These are phyloP conservation scores for Andrena chrysosceles DNA, from an alignment of 2,888 invertebrate species.

Conservation along the genomic window DNA sequence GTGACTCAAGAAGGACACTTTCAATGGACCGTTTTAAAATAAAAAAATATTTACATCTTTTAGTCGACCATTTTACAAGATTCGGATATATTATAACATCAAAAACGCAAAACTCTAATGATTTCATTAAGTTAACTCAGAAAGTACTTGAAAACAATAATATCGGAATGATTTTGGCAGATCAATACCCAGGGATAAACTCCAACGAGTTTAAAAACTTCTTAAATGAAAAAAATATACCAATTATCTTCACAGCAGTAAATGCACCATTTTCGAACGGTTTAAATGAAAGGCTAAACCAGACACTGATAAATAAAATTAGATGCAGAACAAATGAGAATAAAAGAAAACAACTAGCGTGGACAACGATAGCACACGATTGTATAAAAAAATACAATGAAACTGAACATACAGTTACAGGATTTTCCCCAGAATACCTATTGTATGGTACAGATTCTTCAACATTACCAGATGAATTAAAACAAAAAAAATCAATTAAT, in stretches of 20 bases:
- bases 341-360: slow-evolving; percentile 1
- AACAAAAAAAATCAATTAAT: neutral
- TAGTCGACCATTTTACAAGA: neutral
- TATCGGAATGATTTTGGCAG: slow-evolving; percentile 48
- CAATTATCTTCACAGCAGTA: too few relatives aligned
- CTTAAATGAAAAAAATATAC: neutral
- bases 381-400: slow-evolving; percentile 38
- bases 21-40: too few relatives aligned
- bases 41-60: slow-evolving; percentile 58
- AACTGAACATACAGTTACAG: slow-evolving; percentile 7
- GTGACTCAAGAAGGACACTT: too few relatives aligned
- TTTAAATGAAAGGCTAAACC: too few relatives aligned
- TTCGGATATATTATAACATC: slow-evolving; percentile 18
- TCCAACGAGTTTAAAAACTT: slow-evolving; percentile 27
- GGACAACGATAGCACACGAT: slow-evolving; percentile 35
- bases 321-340: slow-evolving; percentile 21
- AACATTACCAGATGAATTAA: slow-evolving; percentile 8
- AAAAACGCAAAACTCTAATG: slow-evolving; percentile 45
- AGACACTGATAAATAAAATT: neutral
- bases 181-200: slow-evolving; percentile 2
- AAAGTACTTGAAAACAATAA: slow-evolving; percentile 46
- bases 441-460: neutral
- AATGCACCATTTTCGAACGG: too few relatives aligned
- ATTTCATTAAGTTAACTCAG: slow-evolving; percentile 55
- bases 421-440: slow-evolving; percentile 13